These are phyloP conservation scores for Emmelina monodactyla DNA, from an alignment of 2,888 invertebrate genomes.

Conservation along the genomic window DNA sequence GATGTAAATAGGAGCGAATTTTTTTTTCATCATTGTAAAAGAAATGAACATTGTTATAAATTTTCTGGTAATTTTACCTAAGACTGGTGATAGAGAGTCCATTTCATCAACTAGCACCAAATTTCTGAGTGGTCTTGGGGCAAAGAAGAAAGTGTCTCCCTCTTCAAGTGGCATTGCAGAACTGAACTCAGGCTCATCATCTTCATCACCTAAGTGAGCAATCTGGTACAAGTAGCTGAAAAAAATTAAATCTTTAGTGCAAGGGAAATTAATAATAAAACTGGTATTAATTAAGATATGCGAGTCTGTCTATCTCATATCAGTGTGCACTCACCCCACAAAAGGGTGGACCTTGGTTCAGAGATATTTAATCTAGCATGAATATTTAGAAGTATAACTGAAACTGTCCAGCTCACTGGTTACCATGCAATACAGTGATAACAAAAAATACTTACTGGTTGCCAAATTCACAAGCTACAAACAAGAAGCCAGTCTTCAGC, in stretches of 20 bases:
- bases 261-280: neutral
- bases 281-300: neutral
- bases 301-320: constrained; percentile 59
- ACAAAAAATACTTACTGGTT: constrained; percentile 87
- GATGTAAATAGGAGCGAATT: constrained; percentile 44
- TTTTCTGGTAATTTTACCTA: constrained; percentile 60
- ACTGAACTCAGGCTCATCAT: constrained; percentile 98
- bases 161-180: constrained; percentile 98
- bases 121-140: constrained; percentile 91
- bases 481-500: constrained; percentile 97
- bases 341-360: constrained; percentile 71
- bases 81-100: constrained; percentile 93
- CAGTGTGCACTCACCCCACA: constrained; percentile 69
- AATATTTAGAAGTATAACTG: constrained; percentile 25
- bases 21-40: constrained; percentile 13
- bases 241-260: constrained; percentile 14
- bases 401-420: constrained; percentile 27
- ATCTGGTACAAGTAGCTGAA: constrained; percentile 96
- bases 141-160: constrained; percentile 99
- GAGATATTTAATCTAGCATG: constrained; percentile 58
- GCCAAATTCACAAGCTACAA: constrained; percentile 98
- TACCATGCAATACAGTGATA: constrained; percentile 22
- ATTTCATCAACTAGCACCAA: constrained; percentile 96
- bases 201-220: constrained; percentile 98
- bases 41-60: neutral